Conservation (phyloP, 1,140 invertebrate species). For the Ceratina australensis region DNA sequence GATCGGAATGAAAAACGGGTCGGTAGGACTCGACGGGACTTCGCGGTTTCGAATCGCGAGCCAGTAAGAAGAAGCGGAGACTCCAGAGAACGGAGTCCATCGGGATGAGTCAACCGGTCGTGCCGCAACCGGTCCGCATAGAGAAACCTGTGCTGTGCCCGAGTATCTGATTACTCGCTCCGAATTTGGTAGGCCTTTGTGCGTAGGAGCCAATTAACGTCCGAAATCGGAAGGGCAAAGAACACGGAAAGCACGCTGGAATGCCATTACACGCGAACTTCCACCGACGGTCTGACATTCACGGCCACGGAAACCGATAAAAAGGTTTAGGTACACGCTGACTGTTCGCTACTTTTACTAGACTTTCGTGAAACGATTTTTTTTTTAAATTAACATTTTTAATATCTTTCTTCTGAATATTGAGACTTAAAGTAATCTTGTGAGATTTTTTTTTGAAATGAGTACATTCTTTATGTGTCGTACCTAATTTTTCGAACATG, state of each 20-base stretch:
- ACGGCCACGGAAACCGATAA: slow-evolving; percentile 5
- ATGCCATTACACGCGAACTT: slow-evolving; percentile 28
- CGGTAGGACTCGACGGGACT: slow-evolving; percentile 45
- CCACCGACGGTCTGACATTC: not conserved
- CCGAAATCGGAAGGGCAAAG: slow-evolving; percentile 20
- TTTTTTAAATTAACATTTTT: too few species aligned
- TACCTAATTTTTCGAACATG: not conserved
- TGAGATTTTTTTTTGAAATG: too few species aligned
- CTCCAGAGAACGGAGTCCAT: slow-evolving; percentile 14
- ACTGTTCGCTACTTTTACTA: too few species aligned
- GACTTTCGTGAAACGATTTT: too few species aligned
- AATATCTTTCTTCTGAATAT: too few species aligned
- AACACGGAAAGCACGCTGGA: slow-evolving; percentile 18
- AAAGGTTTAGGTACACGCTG: not conserved
- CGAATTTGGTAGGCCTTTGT: slow-evolving; percentile 27
- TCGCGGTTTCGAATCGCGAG: slow-evolving; percentile 41
- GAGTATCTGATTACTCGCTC: slow-evolving; percentile 55
- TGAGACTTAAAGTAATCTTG: too few species aligned
- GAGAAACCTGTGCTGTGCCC: slow-evolving; percentile 47
- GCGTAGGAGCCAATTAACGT: slow-evolving; percentile 44
- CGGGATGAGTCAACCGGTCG: slow-evolving; percentile 59
- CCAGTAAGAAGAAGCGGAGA: slow-evolving; percentile 5
- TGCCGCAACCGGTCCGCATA: slow-evolving; percentile 42
- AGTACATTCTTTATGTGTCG: too few species aligned
- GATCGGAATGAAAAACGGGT: slow-evolving; percentile 42